Evolutionary conservation across 1,140 invertebrate genomes (phyloP).

Genomic region (Drosophila kohkoa): DNA sequence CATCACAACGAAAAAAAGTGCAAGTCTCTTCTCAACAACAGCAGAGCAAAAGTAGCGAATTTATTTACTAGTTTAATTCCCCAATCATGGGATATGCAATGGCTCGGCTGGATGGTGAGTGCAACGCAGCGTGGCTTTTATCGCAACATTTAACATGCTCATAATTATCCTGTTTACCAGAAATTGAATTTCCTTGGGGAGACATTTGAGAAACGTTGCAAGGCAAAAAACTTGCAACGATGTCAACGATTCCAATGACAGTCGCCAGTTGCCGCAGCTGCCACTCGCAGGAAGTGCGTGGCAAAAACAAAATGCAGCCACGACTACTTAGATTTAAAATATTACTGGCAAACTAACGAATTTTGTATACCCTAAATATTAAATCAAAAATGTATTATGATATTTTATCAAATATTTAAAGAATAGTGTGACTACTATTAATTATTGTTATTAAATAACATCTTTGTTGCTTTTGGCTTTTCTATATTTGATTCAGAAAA

Average conservation of each 20-base stretch:
- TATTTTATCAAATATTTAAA: not conserved
- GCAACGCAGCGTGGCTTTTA: constrained; percentile 81
- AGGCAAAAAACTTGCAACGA: constrained; percentile 55
- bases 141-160: constrained; percentile 84
- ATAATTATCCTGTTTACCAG: constrained; percentile 84
- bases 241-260: constrained; percentile 61
- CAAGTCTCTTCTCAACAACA: constrained; percentile 20
- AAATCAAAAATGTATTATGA: not conserved
- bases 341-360: not conserved
- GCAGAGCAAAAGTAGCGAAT: constrained; percentile 36
- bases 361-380: not conserved
- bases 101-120: constrained; percentile 34
- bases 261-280: constrained; percentile 40
- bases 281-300: constrained; percentile 40
- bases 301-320: constrained; percentile 64
- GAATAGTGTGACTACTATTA: too few relatives aligned
- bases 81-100: constrained; percentile 68
- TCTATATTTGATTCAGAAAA: too few relatives aligned
- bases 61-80: constrained; percentile 76
- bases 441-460: too few relatives aligned
- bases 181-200: constrained; percentile 81
- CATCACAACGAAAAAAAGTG: constrained; percentile 49
- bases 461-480: too few relatives aligned
- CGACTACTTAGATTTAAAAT: constrained; percentile 16
- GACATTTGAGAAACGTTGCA: constrained; percentile 59